Base-by-base conservation (phyloP, 1,140 invertebrate genomes). In the Danaus plexippus region DNA sequence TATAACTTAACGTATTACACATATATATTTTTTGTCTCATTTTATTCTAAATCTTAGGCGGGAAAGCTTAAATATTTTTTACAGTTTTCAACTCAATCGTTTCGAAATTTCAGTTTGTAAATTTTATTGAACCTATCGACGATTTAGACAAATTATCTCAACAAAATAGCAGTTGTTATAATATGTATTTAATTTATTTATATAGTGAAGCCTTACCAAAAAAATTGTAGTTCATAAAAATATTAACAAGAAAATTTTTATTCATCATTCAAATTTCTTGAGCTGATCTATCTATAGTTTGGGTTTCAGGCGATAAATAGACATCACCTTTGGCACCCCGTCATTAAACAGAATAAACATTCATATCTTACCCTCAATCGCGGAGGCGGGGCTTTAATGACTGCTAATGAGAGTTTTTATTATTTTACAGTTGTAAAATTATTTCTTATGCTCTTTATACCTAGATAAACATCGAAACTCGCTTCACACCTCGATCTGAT, bases 401-500 rank as follows among this genome's bases (percentile, higher is more conserved):
- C 72, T 71, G 81, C 81, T 86, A 86, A 86, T 86, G 73, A 87
- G 75, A 73, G 70, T 82, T 86, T 86, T 87, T 87, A 85, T 84
- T 84, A 84, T 85, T 85, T 83, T 77, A 80, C 75, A 77, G 75
- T 67, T 78, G 79, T 87, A 83, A 87, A 85, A 85, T 86, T 81
- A 86, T 85, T 84, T 82, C 77, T 81, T 77, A 77, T 78, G 84
- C 80, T 83, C 78, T 83, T 81, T 87, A 83, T 83, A 75, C 78
- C 77, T 84, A 87, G 84, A 87, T 87, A 87, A 87, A 85, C 84
- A 87, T 87, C 84, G 67, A 81, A 87, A 83, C 80, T 72, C 80
- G 81, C 84, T 87, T 87, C 79, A 69, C 84, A 85, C 84, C 79
- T 85, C 78, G 44, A 87, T 87, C 84, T 87, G 84, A 87, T 87